Base-by-base conservation (phyloP, 64 coral and sea anemone genomes). In the Montipora sp. region DNA sequence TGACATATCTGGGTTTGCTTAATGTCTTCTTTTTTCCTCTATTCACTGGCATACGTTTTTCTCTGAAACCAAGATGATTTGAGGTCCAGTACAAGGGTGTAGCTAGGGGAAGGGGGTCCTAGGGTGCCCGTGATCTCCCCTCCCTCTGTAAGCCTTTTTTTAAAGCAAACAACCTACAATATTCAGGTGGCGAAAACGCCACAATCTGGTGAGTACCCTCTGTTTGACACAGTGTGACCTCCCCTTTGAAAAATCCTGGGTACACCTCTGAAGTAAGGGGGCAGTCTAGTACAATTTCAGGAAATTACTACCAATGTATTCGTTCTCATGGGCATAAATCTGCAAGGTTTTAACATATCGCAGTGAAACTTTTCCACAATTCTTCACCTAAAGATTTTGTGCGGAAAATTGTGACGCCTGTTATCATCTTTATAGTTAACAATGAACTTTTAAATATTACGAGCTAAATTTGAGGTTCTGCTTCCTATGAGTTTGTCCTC, bases 1-100 rank as follows among this genome's bases (percentile, higher is more conserved):
- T 83, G 80, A 83, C 80, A 83, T 83, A 83, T 68, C 80, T 67
- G 59, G 59, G 36, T 83, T 83, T 83, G 80, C 36, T 83, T 83
- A 68, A 83, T 68, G 21, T 83, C 80, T 66, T 83, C 2, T 68
- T 68, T 83, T 45, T 66, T 83, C 2, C 75, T 78, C 75, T 65
- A 83, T 83, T 27, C 80, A 83, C 80, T 83, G 80, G 80, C 59
- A 83, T 36, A 83, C 44, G 80, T 58, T 82, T 61, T 82, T 82
- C 80, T 83, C 43, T 83, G 47, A 83, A 83, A 83, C 27, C 60
- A 83, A 83, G 67, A 83, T 83, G 80, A 47, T 83, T 48, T 83
- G 80, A 83, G 80, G 60, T 83, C 11, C 68, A 68, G 36, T 36
- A 36, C 36, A 36, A 36, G 36, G 36, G 36, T 2, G 36, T 36